Conservation (phyloP, 1,140 invertebrate species). For the Bombus confusus region DNA sequence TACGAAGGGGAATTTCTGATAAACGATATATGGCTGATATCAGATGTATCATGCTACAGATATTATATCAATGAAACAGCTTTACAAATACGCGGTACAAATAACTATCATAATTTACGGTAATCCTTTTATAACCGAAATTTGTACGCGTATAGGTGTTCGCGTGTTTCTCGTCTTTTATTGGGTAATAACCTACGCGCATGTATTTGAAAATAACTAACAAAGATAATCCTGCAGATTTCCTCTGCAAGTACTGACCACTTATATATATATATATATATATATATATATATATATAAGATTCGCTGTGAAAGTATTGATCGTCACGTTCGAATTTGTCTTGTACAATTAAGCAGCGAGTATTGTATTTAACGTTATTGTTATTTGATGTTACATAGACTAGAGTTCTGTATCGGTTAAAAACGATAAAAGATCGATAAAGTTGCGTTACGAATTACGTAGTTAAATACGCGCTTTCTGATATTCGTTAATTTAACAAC, state of each 20-base stretch:
- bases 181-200: constrained; percentile 33
- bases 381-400: not conserved
- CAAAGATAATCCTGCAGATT: constrained; percentile 27
- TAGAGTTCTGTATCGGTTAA: not conserved
- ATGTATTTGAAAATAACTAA: constrained; percentile 47
- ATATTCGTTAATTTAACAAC: not conserved
- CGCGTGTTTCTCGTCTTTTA: not conserved
- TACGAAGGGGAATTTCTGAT: not conserved
- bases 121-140: not conserved
- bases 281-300: constrained; percentile 39
- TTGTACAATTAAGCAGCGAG: constrained; percentile 1
- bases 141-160: no score
- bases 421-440: not conserved
- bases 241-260: constrained; percentile 10
- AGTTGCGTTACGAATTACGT: not conserved
- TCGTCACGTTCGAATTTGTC: not conserved
- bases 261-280: no score
- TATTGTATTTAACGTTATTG: not conserved
- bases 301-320: constrained; percentile 24
- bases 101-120: not conserved
- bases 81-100: not conserved
- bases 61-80: not conserved
- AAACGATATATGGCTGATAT: not conserved
- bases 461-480: not conserved
- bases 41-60: not conserved